Base-by-base conservation (phyloP, 2,888 invertebrate species). In the Sesia bembeciformis region DNA sequence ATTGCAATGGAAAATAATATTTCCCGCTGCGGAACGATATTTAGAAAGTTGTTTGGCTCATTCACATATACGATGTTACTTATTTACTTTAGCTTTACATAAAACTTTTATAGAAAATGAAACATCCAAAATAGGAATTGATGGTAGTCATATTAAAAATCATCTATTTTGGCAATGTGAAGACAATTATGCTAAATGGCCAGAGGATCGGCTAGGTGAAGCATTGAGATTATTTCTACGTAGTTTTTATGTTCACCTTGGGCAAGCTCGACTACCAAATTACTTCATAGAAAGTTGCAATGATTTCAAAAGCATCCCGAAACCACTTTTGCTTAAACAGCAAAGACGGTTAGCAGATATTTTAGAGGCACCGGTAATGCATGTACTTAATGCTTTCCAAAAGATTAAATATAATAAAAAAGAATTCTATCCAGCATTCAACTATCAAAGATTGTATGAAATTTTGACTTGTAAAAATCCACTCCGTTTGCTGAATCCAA, bases 111-210 rank as follows among this genome's bases (percentile, higher is more conserved):
- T 96, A 58, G 93, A 94, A 68, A 93, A 93, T 39, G 82, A 91
- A 40, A 91, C 92, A 7, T 88, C 91, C 3, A 91, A 91, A 66
- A 85, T 92, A 53, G 93, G 95, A 4, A 81, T 96, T 39, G 91
- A 93, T 8, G 89, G 92, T 0, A 92, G 93, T 58, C 96, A 96
- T 67, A 90, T 96, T 42, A 91, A 94, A 54, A 93, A 92, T 60
- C 92, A 94, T 66, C 76, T 96, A 40, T 95, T 95, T 74, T 94
- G 94, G 94, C 92, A 95, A 79, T 93, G 94, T 63, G 95, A 96
- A 78, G 90, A 92, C 57, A 92, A 93, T 64, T 93, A 91, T 62
- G 90, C 91, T 0, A 91, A 90, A 57, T 96, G 95, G 95, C 92
- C 93, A 0, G 94, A 95, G 70, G 93, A 94, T 69, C 90, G 93